phyloP scores from a whole-genome alignment of 2,888 invertebrate species.

The Drosophila picticornis region DNA sequence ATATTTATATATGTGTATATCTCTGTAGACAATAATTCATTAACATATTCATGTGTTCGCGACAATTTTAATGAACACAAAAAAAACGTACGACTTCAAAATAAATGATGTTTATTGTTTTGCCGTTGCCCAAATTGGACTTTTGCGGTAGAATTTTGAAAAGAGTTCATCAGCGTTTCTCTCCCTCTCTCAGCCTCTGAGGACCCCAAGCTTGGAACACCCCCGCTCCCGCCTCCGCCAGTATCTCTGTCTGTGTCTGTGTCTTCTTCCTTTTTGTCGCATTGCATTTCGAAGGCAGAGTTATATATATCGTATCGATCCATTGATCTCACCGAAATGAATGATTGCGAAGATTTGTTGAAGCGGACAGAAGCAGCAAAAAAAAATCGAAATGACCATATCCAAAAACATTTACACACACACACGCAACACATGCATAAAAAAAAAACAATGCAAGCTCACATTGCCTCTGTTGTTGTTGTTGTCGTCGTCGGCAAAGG shows the following conservation, averaged over 20 bases:
- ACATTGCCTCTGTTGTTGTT: constrained; percentile 24
- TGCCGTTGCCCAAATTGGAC: constrained; percentile 31
- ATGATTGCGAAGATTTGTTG: constrained; percentile 67
- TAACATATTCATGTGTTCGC: constrained; percentile 75
- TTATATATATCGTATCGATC: constrained; percentile 68
- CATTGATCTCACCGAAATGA: constrained; percentile 82
- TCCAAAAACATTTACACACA: constrained; percentile 21
- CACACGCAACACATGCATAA: constrained; percentile 28
- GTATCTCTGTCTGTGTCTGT: background rate
- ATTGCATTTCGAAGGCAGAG: constrained; percentile 30
- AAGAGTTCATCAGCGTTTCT: constrained; percentile 72
- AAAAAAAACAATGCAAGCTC: constrained; percentile 69
- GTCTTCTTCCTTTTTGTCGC: constrained; percentile 66
- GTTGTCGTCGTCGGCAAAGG: constrained; percentile 12
- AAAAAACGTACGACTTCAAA: constrained; percentile 38
- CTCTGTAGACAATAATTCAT: constrained; percentile 60
- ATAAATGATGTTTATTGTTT: constrained; percentile 71
- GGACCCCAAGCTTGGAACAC: constrained; percentile 28
- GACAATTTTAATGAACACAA: constrained; percentile 77
- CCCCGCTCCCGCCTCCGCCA: constrained; percentile 1
- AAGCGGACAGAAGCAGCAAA: constrained; percentile 14
- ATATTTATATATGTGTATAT: constrained; percentile 2
- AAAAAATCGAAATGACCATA: constrained; percentile 50
- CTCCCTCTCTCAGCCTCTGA: constrained; percentile 16
- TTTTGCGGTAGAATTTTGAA: constrained; percentile 58